Evolutionary conservation across 2,888 invertebrate genomes (phyloP), one percentile per base, ranked within the genome.

Genomic region (Synanthedon myopaeformis): DNA sequence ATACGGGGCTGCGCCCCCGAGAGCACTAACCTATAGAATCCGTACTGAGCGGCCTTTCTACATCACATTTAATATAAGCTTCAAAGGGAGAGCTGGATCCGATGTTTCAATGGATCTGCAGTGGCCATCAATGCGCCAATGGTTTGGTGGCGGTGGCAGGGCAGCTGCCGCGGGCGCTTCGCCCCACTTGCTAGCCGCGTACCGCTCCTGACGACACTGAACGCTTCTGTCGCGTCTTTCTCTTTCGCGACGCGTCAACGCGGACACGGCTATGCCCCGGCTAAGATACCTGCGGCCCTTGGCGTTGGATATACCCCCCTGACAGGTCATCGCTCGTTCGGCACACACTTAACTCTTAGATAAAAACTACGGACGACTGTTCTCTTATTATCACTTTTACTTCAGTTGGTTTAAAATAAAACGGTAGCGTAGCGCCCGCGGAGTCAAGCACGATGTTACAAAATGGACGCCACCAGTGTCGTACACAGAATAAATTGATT

Each of bases 111-210:
- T 45, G 49, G 82, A 75, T 51, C 88, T 77, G 61, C 88, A 88
- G 67, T 82, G 82, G 63, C 82, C 83, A 54, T 77, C 82, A 64
- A 79, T 80, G 63, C 78, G 91, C 95, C 95, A 95, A 80, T 93
- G 93, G 61, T 90, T 89, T 56, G 95, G 95, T 66, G 95, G 95
- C 74, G 92, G 93, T 56, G 95, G 95, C 70, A 95, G 83, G 59
- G 92, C 91, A 64, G 91, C 91, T 50, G 95, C 93, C 55, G 93
- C 91, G 52, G 95, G 95, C 54, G 95, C 92, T 64, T 93, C 93
- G 69, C 93, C 93, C 88, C 94, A 95, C 79, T 94, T 94, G 74
- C 94, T 92, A 71, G 92, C 94, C 60, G 94, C 94, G 76, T 80
- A 83, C 60, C 84, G 81, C 66, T 82, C 83, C 54, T 74, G 74